phyloP scores from a whole-genome alignment of 2,888 invertebrate species.

The Lordiphosa andalusiaca region DNA sequence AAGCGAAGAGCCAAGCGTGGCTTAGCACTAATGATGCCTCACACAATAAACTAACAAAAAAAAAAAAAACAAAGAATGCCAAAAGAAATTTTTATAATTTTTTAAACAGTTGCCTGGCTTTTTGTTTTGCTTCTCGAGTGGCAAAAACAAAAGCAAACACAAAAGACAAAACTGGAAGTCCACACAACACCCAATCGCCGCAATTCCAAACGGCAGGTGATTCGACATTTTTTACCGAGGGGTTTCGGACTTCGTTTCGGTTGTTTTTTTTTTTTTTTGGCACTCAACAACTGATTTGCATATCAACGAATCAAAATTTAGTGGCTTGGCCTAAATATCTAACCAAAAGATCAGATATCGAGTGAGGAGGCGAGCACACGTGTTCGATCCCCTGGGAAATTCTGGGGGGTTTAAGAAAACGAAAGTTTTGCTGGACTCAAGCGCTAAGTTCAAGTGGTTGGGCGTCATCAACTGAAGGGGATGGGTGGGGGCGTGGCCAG shows the following conservation, averaged over 20 bases:
- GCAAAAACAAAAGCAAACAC: not conserved
- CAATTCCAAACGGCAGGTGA: not conserved
- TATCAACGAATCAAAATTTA: conserved; percentile 17
- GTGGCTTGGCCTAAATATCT: conserved; percentile 29
- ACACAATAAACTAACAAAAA: conserved; percentile 6
- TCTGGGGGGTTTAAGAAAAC: not conserved
- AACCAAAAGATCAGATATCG: conserved; percentile 1
- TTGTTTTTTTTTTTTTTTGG: too few species aligned
- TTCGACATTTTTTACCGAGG: conserved; percentile 1
- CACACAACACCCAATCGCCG: too few species aligned
- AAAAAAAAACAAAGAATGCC: conserved; percentile 9
- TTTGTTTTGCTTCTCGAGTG: not conserved
- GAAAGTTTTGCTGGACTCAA: conserved; percentile 7
- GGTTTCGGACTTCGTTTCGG: conserved; percentile 5
- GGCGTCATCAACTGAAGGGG: conserved; percentile 9
- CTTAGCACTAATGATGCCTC: conserved; percentile 44
- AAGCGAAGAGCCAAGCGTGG: conserved; percentile 25
- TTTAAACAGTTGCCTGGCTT: too few species aligned
- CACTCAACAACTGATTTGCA: conserved; percentile 20
- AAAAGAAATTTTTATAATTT: conserved; percentile 2
- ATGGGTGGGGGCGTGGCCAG: conserved; percentile 16
- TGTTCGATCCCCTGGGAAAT: not conserved
- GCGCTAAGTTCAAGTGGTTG: not conserved
- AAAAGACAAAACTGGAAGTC: too few species aligned
- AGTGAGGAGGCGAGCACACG: too few species aligned